Evolutionary conservation across 2,113 vertebrate species (phyloP), one percentile per base, ranked within the genome.

Genomic region (Heloderma charlesbogerti): DNA sequence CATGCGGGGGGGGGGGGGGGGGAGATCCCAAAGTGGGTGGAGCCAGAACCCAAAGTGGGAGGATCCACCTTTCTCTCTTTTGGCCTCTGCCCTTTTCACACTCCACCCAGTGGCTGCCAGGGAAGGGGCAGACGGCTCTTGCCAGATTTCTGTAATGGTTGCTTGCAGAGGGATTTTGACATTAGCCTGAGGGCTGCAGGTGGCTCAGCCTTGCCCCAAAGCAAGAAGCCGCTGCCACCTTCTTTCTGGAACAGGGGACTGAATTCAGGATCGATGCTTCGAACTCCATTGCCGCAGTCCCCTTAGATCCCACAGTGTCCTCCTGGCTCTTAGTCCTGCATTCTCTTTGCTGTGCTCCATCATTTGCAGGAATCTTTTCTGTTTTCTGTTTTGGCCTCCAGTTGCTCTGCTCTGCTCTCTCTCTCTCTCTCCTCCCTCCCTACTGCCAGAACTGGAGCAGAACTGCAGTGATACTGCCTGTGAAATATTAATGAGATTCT

Each of bases 401-500:
- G 57, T 54, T 80, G 63, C 40, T 57, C 78, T 89, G 79, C n/a
- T 88, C n/a, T 79, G 54, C 60, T 66, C 29, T 40, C 74, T 79
- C 25, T 54, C 83, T 40, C n/a, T 18, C n/a, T 29, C 48, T 45
- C 69, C 31, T 18, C 48, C 31, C 10, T 31, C 48, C 51, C 48
- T 34, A n/a, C 4, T 74, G 54, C 54, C 69, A 75, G 69, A 84
- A 89, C 10, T 45, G 80, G 67, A 84, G 27, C 54, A 74, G 5
- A 1, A 71, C 88, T 89, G 51, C 80, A 84, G 80, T 75, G 80
- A 75, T 82, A 51, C 37, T 74, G 88, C 80, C 80, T 89, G 88
- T 34, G 54, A 89, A 84, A 75, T 89, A 84, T 89, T 84, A 84
- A 89, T 60, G 63, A 72, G 45, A 51, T 25, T 37, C 20, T 45